phyloP scores from a whole-genome alignment of 1,140 invertebrate species.

The Tetragnatha versicolor region DNA sequence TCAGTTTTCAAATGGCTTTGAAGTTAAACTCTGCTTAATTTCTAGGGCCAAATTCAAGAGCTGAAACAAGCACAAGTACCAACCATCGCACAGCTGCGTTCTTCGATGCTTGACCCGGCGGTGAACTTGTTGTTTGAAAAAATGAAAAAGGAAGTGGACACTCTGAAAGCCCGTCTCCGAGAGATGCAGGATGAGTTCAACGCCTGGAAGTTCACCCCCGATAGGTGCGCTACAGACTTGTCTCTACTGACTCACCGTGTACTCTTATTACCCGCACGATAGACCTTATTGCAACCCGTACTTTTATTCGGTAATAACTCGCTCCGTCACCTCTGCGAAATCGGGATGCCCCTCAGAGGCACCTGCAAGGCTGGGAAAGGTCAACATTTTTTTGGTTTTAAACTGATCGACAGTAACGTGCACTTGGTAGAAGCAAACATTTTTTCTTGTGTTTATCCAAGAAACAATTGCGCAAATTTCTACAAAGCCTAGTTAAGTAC shows the following conservation, averaged over 20 bases:
- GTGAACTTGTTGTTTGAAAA: slow-evolving; percentile 93
- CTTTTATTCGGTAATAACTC: slow-evolving; percentile 28
- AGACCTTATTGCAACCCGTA: slow-evolving; percentile 40
- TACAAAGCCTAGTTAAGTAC: background rate
- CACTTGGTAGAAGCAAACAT: background rate
- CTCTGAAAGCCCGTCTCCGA: slow-evolving; percentile 88
- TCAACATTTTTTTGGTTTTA: slow-evolving; percentile 35
- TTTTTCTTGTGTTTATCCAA: slow-evolving; percentile 32
- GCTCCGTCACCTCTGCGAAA: slow-evolving; percentile 3
- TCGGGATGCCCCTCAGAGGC: slow-evolving; percentile 6
- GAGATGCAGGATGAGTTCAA: slow-evolving; percentile 97
- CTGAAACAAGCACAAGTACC: slow-evolving; percentile 67
- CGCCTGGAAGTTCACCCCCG: slow-evolving; percentile 98
- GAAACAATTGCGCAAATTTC: slow-evolving; percentile 22
- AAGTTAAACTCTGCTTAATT: background rate
- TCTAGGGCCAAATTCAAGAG: slow-evolving; percentile 89
- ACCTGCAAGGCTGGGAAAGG: slow-evolving; percentile 8
- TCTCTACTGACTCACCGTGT: slow-evolving; percentile 12
- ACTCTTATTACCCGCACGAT: slow-evolving; percentile 47
- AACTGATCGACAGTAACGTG: background rate
- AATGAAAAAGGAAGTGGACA: slow-evolving; percentile 88
- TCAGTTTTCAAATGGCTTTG: no score
- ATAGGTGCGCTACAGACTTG: slow-evolving; percentile 72
- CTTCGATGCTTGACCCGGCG: slow-evolving; percentile 90
- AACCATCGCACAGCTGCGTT: slow-evolving; percentile 77